phyloP scores from a whole-genome alignment of 2,888 invertebrate species.

The Camponotus fellah region DNA sequence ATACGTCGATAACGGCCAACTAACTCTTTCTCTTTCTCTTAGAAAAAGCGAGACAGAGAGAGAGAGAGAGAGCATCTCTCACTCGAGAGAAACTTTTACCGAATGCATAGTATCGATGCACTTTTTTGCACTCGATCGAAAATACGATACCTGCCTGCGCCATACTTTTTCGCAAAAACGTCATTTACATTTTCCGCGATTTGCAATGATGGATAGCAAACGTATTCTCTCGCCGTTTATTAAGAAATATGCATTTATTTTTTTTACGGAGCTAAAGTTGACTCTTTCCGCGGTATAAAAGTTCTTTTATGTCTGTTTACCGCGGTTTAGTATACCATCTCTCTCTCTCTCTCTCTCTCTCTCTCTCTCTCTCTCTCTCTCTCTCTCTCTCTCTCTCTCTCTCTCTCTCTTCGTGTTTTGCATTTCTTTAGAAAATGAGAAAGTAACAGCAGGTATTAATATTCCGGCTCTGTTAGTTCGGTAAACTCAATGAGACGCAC shows the following conservation, averaged over 20 bases:
- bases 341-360: neutral
- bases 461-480: slow-evolving; percentile 2
- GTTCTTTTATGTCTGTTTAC: slow-evolving; percentile 41
- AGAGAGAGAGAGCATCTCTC: neutral
- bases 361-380: neutral
- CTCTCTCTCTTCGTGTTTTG: slow-evolving; percentile 24
- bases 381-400: neutral
- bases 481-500: slow-evolving; percentile 28
- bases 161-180: neutral
- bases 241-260: slow-evolving; percentile 35
- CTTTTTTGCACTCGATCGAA: slow-evolving; percentile 9
- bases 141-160: slow-evolving; percentile 6
- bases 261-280: slow-evolving; percentile 30
- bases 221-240: slow-evolving; percentile 26
- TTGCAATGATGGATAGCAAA: neutral
- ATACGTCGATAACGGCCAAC: slow-evolving; percentile 38
- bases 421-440: slow-evolving; percentile 44
- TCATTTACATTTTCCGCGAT: slow-evolving; percentile 14
- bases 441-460: slow-evolving; percentile 21
- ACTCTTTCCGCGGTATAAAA: slow-evolving; percentile 28
- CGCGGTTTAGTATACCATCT: neutral
- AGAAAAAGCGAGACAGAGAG: neutral
- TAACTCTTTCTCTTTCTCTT: neutral
- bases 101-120: neutral
- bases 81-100: neutral